Conservation (phyloP, 2,113 vertebrate genomes). For the Emydocephalus ijimae region DNA sequence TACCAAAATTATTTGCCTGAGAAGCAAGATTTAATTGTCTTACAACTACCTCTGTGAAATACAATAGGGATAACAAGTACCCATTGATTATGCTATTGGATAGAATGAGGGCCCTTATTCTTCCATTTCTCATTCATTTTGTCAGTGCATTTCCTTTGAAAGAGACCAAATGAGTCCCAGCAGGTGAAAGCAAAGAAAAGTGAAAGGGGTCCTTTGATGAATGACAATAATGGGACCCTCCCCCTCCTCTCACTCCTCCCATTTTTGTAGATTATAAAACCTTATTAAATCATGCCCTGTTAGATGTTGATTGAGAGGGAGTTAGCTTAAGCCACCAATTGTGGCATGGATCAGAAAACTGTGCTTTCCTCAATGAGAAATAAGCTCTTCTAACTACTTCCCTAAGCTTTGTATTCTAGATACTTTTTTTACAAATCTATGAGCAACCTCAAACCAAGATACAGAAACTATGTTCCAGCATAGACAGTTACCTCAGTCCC, state of each 20-base stretch:
- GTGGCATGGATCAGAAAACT: slow-evolving; percentile 69
- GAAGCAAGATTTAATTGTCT: slow-evolving; percentile 81
- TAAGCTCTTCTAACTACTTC: slow-evolving; percentile 63
- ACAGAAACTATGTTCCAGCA: slow-evolving; percentile 47
- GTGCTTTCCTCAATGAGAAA: slow-evolving; percentile 63
- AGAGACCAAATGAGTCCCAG: slow-evolving; percentile 95
- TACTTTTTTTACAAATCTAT: slow-evolving; percentile 13
- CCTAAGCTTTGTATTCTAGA: slow-evolving; percentile 1
- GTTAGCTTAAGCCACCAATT: slow-evolving; percentile 90
- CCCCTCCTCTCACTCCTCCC: slow-evolving; percentile 18
- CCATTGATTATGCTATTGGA: slow-evolving; percentile 87
- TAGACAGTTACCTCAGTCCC: slow-evolving; percentile 42
- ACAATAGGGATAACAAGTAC: slow-evolving; percentile 86
- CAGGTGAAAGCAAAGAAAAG: slow-evolving; percentile 98
- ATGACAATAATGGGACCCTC: slow-evolving; percentile 80
- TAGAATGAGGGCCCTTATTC: slow-evolving; percentile 79
- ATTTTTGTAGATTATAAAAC: slow-evolving; percentile 87
- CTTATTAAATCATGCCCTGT: slow-evolving; percentile 92
- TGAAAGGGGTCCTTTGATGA: slow-evolving; percentile 84
- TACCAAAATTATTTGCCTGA: slow-evolving; percentile 78
- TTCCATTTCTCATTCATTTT: slow-evolving; percentile 86
- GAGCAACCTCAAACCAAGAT: background rate
- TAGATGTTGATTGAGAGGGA: slow-evolving; percentile 86
- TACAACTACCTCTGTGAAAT: slow-evolving; percentile 81
- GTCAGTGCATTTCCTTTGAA: slow-evolving; percentile 86